Evolutionary conservation across 2,888 invertebrate species (phyloP), one percentile per base, ranked within the genome.

Genomic region (Drosophila mimetica): DNA sequence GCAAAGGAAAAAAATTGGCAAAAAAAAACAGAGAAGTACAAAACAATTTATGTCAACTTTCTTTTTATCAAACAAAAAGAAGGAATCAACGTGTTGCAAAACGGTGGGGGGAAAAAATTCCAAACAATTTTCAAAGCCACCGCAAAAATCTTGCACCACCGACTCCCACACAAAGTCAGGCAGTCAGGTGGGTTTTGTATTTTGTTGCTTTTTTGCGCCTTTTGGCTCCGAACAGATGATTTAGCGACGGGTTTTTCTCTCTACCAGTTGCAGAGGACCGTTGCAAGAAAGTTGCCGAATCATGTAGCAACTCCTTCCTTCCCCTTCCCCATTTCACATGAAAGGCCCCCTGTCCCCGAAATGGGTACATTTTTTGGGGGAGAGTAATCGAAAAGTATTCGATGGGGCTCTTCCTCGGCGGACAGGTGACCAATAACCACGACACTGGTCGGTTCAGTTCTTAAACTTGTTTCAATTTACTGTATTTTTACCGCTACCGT

Each of bases 31-130:
- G 16, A 39, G 4, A 11, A 42, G 63, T 54, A 71, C 59, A 64
- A 72, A 86, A 71, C 79, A 82, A 84, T 84, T 84, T 81, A 86
- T 84, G 84, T 87, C 85, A 87, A 84, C 84, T 84, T 84, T 84
- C 84, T 87, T 87, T 84, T 84, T 79, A 86, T 86, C 78, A 86
- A 83, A 83, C 79, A 81, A 86, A 77, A 79, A 77, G 65, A 86
- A 79, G 80, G 81, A 83, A 86, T 71, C 73, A 71, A 74, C 48
- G 41, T 42, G 57, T 47, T 51, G 71, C 52, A 58, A 69, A 65
- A 58, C 41, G 42, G 47, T 13, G 61, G 42, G 64, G 44, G 69
- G 53, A 61, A 48, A 74, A 82, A 70, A 81, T 81, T 71, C 77
- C 86, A 82, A 75, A 82, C 71, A 74, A 70, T 82, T 85, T 81